Evolutionary conservation across 2,888 invertebrate genomes (phyloP).

Genomic region (Netelia virgata): DNA sequence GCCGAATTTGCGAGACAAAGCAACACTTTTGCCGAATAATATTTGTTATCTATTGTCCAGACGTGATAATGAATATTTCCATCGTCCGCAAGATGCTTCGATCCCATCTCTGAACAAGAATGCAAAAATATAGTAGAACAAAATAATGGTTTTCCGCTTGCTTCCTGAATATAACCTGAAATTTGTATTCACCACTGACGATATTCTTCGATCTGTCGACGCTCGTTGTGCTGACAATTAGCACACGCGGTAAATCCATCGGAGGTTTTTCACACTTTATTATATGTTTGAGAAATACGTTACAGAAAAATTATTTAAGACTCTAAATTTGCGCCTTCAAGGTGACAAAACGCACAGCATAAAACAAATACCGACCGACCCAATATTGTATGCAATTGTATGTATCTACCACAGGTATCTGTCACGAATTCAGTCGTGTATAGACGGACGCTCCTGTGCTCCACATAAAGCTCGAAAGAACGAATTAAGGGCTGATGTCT

Average conservation of each 20-base stretch:
- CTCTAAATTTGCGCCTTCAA: too few species aligned
- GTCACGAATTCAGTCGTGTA: too few species aligned
- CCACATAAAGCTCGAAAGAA: too few species aligned
- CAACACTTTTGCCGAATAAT: slow-evolving; percentile 88
- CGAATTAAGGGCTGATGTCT: too few species aligned
- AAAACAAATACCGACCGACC: too few species aligned
- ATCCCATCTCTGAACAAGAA: slow-evolving; percentile 77
- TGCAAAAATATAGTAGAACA: slow-evolving; percentile 10
- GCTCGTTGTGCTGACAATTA: slow-evolving; percentile 77
- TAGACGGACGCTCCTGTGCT: too few species aligned
- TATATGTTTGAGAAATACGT: too few species aligned
- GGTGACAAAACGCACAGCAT: too few species aligned
- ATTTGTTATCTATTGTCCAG: slow-evolving; percentile 90
- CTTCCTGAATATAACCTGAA: slow-evolving; percentile 49
- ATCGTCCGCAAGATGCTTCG: slow-evolving; percentile 77
- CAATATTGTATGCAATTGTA: too few species aligned
- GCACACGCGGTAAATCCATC: slow-evolving; percentile 79
- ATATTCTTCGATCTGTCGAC: slow-evolving; percentile 77
- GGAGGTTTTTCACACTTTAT: too few species aligned
- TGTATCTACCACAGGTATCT: too few species aligned
- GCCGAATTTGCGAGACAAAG: slow-evolving; percentile 86
- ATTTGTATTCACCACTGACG: slow-evolving; percentile 75
- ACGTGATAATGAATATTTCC: slow-evolving; percentile 82
- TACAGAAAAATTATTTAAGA: too few species aligned
- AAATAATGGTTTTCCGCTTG: slow-evolving; percentile 15